Evolutionary conservation across 1,140 invertebrate genomes (phyloP), one percentile per base, ranked within the genome.

Genomic region (Maconellicoccus hirsutus): DNA sequence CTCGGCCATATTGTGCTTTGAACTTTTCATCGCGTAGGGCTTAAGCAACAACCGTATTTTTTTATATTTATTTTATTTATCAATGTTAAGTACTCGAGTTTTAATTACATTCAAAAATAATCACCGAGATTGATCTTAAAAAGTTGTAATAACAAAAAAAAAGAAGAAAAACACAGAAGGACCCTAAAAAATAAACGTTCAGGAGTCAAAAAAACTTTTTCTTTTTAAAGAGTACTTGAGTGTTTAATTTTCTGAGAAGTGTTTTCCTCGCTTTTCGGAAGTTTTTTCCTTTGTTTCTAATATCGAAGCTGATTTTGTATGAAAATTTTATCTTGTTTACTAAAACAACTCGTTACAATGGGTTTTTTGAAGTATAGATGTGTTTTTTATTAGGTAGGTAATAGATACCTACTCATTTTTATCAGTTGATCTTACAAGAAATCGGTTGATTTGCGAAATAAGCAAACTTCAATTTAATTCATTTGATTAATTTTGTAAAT

Each of bases 21-120:
- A 52, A 52, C 42, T 52, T 19, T 52, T 4, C 42, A 16, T 14
- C 42, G 16, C 42, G 42, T 16, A 33, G 29, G 12, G 29, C 29
- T 12, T 33, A 33, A 33, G 3, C 42, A 52, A 52, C 42, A 3
- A 2, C 42, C 42, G n/a, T 52, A 52, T 52, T 52, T 52, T 52
- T 52, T 52, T 8, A 52, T 52, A 52, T 52, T 52, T 52, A 52
- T 52, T 52, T 16, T 14, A 52, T 16, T 52, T 52, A 52, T 52
- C n/a, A 52, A 16, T 52, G 16, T 16, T 16, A 16, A 14, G 16
- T 16, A 6, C 6, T 52, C n/a, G n/a, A 19, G 42, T 52, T 52
- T 52, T 52, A 52, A 52, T 52, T 52, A 52, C 42, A 52, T 52
- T 52, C n/a, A 52, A 52, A 52, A 52, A 52, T 52, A 52, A 52